Percentiles rank a stretch among this genome's conserved stretches.
Evolutionary conservation across 2,888 invertebrate species (phyloP).

Genomic region (Dexiosoma caninum): DNA sequence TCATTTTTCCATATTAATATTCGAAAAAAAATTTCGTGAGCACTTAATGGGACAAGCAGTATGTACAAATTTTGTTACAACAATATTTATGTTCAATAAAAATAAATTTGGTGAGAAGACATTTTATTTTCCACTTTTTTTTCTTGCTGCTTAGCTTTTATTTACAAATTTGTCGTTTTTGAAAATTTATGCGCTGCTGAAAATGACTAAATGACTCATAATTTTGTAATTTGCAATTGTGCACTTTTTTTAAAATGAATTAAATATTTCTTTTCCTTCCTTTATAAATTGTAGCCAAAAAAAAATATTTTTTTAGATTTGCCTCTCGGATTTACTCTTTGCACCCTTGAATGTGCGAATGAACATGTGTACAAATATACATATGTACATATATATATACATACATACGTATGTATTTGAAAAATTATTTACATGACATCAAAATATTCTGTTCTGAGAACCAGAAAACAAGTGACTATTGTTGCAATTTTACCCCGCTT

Average conservation of each 20-base stretch:
- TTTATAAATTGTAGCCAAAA: constrained; percentile 29
- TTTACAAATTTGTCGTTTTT: too few species aligned
- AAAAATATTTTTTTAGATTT: background rate
- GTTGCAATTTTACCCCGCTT: background rate
- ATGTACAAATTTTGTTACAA: too few species aligned
- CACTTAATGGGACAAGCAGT: too few species aligned
- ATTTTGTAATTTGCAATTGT: constrained; percentile 13
- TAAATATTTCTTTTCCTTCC: constrained; percentile 27
- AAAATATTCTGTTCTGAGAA: background rate
- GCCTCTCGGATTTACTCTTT: background rate
- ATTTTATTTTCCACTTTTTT: too few species aligned
- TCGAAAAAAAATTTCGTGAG: too few species aligned
- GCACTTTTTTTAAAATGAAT: constrained; percentile 8
- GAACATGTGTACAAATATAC: too few species aligned
- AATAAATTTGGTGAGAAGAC: too few species aligned
- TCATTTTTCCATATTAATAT: too few species aligned
- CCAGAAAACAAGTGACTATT: background rate
- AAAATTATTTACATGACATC: constrained; percentile 1
- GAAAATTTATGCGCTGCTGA: background rate
- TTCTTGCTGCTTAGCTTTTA: too few species aligned
- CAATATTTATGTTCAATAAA: too few species aligned
- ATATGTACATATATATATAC: too few species aligned
- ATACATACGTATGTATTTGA: too few species aligned
- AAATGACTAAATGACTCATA: constrained; percentile 4
- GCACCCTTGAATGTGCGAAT: background rate